Evolutionary conservation across 2,797 vertebrate species (phyloP).

Genomic region (Lerista edwardsae): DNA sequence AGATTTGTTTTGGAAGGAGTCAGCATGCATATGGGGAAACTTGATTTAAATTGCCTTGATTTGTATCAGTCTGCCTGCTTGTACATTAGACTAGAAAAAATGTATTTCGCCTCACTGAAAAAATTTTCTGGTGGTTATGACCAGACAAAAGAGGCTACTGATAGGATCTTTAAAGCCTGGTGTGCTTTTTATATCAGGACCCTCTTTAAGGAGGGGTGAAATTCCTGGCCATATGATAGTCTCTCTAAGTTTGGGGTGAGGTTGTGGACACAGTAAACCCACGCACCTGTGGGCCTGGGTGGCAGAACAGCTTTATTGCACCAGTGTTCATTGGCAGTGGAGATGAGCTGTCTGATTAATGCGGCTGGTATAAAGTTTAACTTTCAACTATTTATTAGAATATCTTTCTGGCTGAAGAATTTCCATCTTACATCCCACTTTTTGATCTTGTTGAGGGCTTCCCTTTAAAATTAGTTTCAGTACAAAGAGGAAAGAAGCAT

Average conservation of each 20-base stretch:
- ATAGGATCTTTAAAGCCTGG: background rate
- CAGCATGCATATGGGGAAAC: background rate
- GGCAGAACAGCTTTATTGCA: background rate
- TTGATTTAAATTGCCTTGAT: background rate
- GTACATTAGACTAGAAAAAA: background rate
- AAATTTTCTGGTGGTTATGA: background rate
- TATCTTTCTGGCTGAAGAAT: background rate
- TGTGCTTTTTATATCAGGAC: background rate
- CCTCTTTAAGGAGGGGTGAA: background rate
- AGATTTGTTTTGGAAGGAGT: background rate
- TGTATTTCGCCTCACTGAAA: background rate
- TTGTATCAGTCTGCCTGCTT: background rate
- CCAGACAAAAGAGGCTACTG: background rate
- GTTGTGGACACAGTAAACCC: background rate
- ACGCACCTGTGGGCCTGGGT: background rate
- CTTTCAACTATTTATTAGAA: background rate
- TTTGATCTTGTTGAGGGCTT: conserved; percentile 8
- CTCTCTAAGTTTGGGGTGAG: too few relatives aligned
- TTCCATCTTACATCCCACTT: background rate
- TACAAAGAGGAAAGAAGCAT: background rate
- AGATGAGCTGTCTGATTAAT: conserved; percentile 14
- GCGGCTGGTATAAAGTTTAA: conserved; percentile 11
- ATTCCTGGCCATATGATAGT: background rate
- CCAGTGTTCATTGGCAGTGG: conserved; percentile 14
- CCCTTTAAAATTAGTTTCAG: conserved; percentile 19